Evolutionary conservation across 1,140 invertebrate species (phyloP), one percentile per base, ranked within the genome.

Genomic region (Heliothis virescens): DNA sequence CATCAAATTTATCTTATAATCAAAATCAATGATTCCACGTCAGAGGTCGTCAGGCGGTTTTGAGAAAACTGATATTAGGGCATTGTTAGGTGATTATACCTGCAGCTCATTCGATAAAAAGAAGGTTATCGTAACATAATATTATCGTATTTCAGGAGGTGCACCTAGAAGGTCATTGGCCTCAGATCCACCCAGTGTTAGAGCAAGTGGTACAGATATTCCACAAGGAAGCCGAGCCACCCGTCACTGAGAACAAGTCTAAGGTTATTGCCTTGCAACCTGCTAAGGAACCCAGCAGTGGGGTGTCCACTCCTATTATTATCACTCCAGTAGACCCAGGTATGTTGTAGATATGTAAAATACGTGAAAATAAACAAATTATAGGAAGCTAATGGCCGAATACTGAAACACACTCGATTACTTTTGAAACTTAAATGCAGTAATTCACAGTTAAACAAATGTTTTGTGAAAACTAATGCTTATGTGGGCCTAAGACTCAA

Each of bases 151-250:
- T 86, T 60, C 76, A 94, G 92, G 90, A 92, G 78, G 82, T 92
- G 4, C 86, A 91, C 53, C 18, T 94, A 53, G 92, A 94, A 85
- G 92, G 92, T 5, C 87, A 89, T 34, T 92, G 91, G 91, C 85
- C 88, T 0, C 85, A 92, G 12, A 85, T 94, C 5, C 84, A 90
- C 57, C 88, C 91, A 2, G 84, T 91, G 0, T 48, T 94, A 3
- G 84, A 87, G 16, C 88, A 93, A 41, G 88, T 94, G n/a, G 83
- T 91, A 12, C 85, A 90, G 26, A 85, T 92, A 72, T 86, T 93
- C 13, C 85, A 92, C 50, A 90, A 90, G 26, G 83, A 87, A 13
- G n/a, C 80, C 2, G 79, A 80, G 16, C 59, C 65, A 9, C 41
- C 52, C 47, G 11, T 48, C 5, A 18, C 9, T 9, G 29, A 52